Conservation (phyloP, 2,888 invertebrate genomes). For the Pharmacophagus antenor region DNA sequence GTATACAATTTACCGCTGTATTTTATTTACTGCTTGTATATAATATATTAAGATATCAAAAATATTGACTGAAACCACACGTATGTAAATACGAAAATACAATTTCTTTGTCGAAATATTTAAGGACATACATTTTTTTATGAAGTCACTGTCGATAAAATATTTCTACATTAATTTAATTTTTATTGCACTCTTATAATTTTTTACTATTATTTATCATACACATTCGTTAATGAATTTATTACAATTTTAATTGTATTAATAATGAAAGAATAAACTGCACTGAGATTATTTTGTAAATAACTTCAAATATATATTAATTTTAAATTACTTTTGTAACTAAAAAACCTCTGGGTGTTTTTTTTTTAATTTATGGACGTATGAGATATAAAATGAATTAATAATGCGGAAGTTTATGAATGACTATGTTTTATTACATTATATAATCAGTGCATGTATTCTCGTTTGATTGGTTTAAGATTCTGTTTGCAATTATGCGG, state of each 20-base stretch:
- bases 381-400: not conserved
- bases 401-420: slow-evolving; percentile 1
- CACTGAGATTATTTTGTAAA: not conserved
- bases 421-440: not conserved
- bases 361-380: not conserved
- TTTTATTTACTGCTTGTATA: no score
- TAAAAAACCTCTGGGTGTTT: not conserved
- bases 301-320: not conserved
- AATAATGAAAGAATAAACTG: not conserved
- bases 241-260: not conserved
- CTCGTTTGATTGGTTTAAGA: slow-evolving; percentile 14
- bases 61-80: no score
- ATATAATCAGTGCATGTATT: slow-evolving; percentile 8
- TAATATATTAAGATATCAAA: no score
- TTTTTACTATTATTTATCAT: no score
- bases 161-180: no score
- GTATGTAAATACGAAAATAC: no score
- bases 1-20: no score
- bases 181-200: no score
- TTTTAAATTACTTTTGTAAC: not conserved
- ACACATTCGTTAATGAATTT: no score
- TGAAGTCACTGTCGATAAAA: no score
- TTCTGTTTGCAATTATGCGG: slow-evolving; percentile 2
- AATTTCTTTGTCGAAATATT: no score
- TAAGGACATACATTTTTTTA: no score